Conservation (phyloP, 1,140 invertebrate genomes). For the Campoletis sonorensis region DNA sequence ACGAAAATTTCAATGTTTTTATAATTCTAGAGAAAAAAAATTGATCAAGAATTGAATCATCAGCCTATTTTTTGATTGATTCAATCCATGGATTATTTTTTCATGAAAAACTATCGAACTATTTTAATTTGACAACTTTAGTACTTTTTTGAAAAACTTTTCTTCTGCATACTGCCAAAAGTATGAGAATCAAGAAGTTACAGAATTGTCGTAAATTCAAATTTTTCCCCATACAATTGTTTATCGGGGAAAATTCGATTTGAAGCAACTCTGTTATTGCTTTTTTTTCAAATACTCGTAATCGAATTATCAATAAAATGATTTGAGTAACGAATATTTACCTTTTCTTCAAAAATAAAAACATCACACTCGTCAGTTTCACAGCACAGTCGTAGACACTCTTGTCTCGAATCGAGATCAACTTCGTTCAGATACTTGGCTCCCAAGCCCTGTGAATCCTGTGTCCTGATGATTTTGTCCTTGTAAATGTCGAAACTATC, state of each 20-base stretch:
- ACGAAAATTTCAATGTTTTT: too few species aligned
- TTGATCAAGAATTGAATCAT: too few species aligned
- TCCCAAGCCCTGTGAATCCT: conserved; percentile 90
- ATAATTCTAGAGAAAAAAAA: too few species aligned
- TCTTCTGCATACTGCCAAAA: too few species aligned
- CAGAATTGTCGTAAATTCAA: too few species aligned
- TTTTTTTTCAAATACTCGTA: background rate
- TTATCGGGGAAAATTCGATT: background rate
- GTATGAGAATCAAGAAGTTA: too few species aligned
- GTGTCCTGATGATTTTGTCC: conserved; percentile 93
- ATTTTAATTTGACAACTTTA: too few species aligned
- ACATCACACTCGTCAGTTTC: conserved; percentile 92
- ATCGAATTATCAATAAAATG: conserved; percentile 41
- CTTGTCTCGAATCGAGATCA: conserved; percentile 86
- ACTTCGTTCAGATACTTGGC: conserved; percentile 92
- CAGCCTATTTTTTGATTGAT: too few species aligned
- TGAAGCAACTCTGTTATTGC: background rate
- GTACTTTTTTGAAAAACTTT: too few species aligned
- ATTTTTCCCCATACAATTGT: too few species aligned
- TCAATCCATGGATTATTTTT: too few species aligned
- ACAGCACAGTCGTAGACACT: conserved; percentile 92
- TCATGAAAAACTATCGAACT: too few species aligned
- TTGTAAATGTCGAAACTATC: conserved; percentile 90
- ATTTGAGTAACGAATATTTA: conserved; percentile 65
- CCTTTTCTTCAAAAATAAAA: conserved; percentile 95